These are phyloP conservation scores for Bos javanicus DNA, from an alignment of 2,113 vertebrate genomes.

Conservation along the genomic window DNA sequence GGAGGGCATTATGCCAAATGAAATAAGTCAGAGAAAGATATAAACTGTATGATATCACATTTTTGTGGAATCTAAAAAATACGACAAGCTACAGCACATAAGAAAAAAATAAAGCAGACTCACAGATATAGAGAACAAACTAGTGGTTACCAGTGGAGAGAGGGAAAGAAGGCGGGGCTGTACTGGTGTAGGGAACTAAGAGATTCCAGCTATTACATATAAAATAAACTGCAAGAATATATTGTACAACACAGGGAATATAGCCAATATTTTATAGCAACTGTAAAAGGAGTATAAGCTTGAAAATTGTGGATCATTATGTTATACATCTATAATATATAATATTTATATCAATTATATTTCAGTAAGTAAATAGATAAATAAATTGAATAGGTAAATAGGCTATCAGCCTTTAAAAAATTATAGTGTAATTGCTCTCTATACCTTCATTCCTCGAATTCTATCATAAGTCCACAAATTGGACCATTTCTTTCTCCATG, in stretches of 20 bases:
- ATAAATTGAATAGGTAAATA: neutral
- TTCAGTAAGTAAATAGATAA: neutral
- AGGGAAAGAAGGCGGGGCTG: fast-evolving
- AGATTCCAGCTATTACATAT: neutral
- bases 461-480: neutral
- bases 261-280: neutral
- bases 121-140: neutral
- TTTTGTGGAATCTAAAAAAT: neutral
- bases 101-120: neutral
- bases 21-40: neutral
- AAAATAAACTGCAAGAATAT: neutral
- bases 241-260: neutral
- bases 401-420: neutral
- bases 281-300: neutral
- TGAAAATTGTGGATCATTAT: neutral
- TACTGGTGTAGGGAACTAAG: neutral
- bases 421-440: neutral
- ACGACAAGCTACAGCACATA: neutral
- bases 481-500: neutral
- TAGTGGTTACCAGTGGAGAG: neutral
- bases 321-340: neutral
- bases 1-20: neutral
- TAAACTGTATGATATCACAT: neutral
- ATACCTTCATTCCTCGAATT: neutral
- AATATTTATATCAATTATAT: neutral